Percentiles rank a stretch among this genome's conserved stretches.
phyloP scores from a whole-genome alignment of 1,140 invertebrate species.

The Heliconius melpomene region DNA sequence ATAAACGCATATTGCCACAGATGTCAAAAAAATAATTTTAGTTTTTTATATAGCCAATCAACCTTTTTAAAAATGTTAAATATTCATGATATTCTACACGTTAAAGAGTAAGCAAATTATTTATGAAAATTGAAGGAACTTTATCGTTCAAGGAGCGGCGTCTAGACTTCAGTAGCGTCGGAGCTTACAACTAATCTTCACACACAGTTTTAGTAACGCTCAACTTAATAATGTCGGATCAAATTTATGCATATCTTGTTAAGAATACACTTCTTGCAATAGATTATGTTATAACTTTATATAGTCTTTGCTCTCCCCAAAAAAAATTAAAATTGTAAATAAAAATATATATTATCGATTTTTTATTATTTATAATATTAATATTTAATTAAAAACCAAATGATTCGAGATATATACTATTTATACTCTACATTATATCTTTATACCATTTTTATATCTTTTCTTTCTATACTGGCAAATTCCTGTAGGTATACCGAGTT shows the following conservation, averaged over 20 bases:
- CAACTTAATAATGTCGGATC: conserved; percentile 36
- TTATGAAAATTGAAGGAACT: conserved; percentile 38
- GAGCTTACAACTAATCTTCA: conserved; percentile 47
- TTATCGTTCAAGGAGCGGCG: conserved; percentile 43
- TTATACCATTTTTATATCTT: no score
- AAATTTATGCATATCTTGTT: conserved; percentile 32
- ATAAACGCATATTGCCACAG: conserved; percentile 45
- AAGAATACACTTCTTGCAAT: background rate
- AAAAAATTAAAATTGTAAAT: background rate
- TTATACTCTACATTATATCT: no score
- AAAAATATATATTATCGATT: background rate
- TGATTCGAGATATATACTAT: no score
- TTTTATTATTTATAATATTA: background rate
- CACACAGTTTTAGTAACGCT: conserved; percentile 44
- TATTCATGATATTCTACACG: conserved; percentile 1
- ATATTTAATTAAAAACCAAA: background rate
- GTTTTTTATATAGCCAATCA: background rate
- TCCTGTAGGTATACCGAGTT: background rate
- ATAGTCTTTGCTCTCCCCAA: background rate
- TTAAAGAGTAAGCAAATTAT: conserved; percentile 30
- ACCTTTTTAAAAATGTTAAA: background rate
- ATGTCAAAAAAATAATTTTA: background rate
- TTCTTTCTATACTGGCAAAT: no score
- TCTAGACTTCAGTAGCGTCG: conserved; percentile 51
- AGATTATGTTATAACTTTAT: background rate